Evolutionary conservation across 2,797 vertebrate genomes (phyloP).

Genomic region (Poecilia velifera): DNA sequence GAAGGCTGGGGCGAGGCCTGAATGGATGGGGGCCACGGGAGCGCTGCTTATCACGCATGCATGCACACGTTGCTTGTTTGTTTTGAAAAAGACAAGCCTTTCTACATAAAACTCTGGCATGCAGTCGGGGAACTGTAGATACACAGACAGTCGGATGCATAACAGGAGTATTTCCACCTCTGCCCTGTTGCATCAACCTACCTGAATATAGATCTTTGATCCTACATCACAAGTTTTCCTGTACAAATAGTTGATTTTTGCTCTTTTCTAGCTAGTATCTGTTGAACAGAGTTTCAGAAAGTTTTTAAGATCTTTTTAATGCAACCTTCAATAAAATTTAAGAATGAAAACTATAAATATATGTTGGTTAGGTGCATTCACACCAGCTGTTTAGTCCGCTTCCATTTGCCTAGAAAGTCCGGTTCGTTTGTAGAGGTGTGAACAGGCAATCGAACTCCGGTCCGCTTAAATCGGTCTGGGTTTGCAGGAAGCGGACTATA

Average conservation of each 20-base stretch:
- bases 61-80: constrained; percentile 31
- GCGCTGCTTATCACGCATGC: constrained; percentile 42
- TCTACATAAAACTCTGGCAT: not conserved
- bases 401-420: too few species aligned
- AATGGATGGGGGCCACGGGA: constrained; percentile 40
- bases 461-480: too few species aligned
- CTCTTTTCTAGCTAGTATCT: not conserved
- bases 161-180: constrained; percentile 24
- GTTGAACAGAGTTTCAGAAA: too few species aligned
- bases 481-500: too few species aligned
- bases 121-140: constrained; percentile 6
- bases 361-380: too few species aligned
- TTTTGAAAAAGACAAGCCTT: constrained; percentile 8
- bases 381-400: too few species aligned
- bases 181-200: constrained; percentile 42
- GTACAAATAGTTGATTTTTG: constrained; percentile 4
- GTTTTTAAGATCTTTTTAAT: too few species aligned
- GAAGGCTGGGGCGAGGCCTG: constrained; percentile 47
- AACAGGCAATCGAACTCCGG: too few species aligned
- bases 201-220: constrained; percentile 21
- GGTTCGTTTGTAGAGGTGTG: too few species aligned
- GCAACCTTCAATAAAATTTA: too few species aligned
- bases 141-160: constrained; percentile 24
- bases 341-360: too few species aligned
- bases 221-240: constrained; percentile 1